Evolutionary conservation across 2,113 vertebrate genomes (phyloP), one percentile per base, ranked within the genome.

Genomic region (Neotragus pygmaeus): DNA sequence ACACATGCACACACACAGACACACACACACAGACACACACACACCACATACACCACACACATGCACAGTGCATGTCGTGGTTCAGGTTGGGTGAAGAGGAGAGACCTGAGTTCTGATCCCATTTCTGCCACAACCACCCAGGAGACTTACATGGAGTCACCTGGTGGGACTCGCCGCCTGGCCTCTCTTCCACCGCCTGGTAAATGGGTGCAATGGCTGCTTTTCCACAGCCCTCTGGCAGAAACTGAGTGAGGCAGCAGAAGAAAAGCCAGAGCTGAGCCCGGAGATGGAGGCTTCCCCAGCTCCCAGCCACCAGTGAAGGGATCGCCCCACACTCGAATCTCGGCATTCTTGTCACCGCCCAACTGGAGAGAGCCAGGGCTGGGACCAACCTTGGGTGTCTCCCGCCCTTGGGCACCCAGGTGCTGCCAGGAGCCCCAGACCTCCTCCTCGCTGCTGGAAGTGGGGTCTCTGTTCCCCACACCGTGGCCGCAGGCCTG

Each of bases 241-340:
- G 30, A 43, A 83, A 30, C 39, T 12, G 7, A 47, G 43, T 11
- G 82, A 77, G 6, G 64, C 27, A 36, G n/a, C 25, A 21, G 36
- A 11, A 45, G 13, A 53, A 47, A 28, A 27, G 6, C 4, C 1
- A n/a, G 23, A 58, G 19, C 23, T 21, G 5, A 8, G 30, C 25
- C 45, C 2, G 49, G 49, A n/a, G 28, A 25, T 5, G 23, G 6
- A 57, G 58, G 58, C 58, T 55, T 80, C 51, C 70, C 9, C 84
- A 39, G n/a, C 43, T 73, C 47, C 14, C 7, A 9, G 86, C 33
- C 1, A 0, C 47, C 0, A 1, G 45, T 2, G 7, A 49, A 27
- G 53, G 39, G 30, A 7, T 11, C 9, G 39, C 51, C 64, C 58
- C n/a, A 10, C 0, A 2, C 39, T 33, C 4, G 0, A 30, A 28